Evolutionary conservation across 2,888 invertebrate genomes (phyloP).

Genomic region (Ormyrus rosae): DNA sequence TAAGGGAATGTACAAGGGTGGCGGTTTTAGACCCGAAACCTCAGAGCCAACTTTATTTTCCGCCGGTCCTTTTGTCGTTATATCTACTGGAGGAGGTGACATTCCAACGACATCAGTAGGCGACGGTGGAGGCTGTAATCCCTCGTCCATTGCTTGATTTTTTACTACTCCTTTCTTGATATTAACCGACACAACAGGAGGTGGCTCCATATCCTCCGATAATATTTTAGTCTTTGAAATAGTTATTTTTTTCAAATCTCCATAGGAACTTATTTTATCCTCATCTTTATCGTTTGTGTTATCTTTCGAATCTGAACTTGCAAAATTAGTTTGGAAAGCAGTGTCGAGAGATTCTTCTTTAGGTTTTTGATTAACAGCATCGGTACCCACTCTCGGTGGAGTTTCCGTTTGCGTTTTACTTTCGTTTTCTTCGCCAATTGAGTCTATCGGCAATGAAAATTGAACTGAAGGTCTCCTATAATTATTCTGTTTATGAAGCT

Average conservation of each 20-base stretch:
- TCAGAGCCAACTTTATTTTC: conserved; percentile 62
- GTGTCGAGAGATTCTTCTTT: conserved; percentile 65
- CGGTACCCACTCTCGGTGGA: conserved; percentile 64
- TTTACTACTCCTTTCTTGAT: conserved; percentile 55
- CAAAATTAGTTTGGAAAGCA: conserved; percentile 69
- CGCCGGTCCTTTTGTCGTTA: conserved; percentile 66
- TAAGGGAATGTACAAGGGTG: conserved; percentile 70
- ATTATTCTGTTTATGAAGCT: conserved; percentile 49
- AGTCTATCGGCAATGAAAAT: conserved; percentile 69
- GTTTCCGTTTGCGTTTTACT: conserved; percentile 69
- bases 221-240: conserved; percentile 62
- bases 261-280: not conserved
- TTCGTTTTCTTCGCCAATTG: conserved; percentile 65
- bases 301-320: conserved; percentile 59
- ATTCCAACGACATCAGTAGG: conserved; percentile 70
- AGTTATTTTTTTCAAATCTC: conserved; percentile 32
- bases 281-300: conserved; percentile 40
- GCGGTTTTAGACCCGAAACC: conserved; percentile 67
- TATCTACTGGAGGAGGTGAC: conserved; percentile 71
- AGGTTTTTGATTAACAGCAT: conserved; percentile 59
- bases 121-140: conserved; percentile 70
- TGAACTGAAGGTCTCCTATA: conserved; percentile 63
- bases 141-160: conserved; percentile 60
- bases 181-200: conserved; percentile 51
- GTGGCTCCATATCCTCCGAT: conserved; percentile 70